Percentiles rank a stretch among this genome's conserved stretches.
Conservation (phyloP, 2,888 invertebrate species). For the Brachypterus glaber region DNA sequence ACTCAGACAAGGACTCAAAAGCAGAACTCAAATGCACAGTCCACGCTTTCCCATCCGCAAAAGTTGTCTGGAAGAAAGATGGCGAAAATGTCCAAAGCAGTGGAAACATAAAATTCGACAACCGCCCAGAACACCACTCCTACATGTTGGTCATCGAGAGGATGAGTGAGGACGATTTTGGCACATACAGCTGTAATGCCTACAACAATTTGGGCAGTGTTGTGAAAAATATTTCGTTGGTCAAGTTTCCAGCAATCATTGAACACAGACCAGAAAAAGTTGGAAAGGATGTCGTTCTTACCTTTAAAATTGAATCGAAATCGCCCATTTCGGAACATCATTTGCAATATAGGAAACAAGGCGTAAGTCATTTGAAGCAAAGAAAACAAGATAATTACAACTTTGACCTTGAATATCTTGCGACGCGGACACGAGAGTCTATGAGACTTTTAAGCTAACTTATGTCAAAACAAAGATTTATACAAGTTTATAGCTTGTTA, state of each 20-base stretch:
- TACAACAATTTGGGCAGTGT: conserved; percentile 34
- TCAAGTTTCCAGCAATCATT: conserved; percentile 27
- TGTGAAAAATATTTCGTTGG: conserved; percentile 33
- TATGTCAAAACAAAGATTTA: not conserved
- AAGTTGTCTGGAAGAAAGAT: conserved; percentile 35
- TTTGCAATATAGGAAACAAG: conserved; percentile 41
- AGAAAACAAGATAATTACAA: too few species aligned
- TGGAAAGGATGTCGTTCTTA: conserved; percentile 34
- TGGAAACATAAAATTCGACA: conserved; percentile 23
- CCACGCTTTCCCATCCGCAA: conserved; percentile 38
- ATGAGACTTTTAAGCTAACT: not conserved
- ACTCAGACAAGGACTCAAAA: conserved; percentile 37
- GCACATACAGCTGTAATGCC: conserved; percentile 40
- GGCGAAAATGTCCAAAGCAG: conserved; percentile 26
- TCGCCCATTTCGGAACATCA: conserved; percentile 39
- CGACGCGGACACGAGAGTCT: too few species aligned
- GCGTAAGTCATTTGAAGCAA: conserved; percentile 32
- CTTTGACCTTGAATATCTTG: too few species aligned
- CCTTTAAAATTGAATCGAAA: conserved; percentile 43
- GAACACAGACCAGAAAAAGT: conserved; percentile 24
- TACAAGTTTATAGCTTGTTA: too few species aligned
- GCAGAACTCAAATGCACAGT: conserved; percentile 40
- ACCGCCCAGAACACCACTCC: conserved; percentile 28
- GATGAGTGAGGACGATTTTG: conserved; percentile 36
- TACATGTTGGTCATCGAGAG: conserved; percentile 33